Base-by-base conservation (phyloP, 2,888 invertebrate species). In the Pseudococcus viburni region DNA sequence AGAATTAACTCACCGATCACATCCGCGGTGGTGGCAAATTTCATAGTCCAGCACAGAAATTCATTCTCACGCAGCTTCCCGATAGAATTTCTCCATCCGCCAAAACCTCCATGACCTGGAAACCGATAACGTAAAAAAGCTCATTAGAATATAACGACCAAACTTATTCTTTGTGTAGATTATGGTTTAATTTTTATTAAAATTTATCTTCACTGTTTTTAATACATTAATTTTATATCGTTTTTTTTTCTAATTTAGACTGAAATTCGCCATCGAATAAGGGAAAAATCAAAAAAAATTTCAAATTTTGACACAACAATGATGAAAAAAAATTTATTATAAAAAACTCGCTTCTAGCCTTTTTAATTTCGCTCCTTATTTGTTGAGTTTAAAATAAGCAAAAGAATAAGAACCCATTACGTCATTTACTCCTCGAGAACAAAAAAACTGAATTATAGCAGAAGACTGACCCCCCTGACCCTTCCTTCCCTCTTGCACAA, bases 81-180 rank as follows among this genome's bases (percentile, higher is more conserved):
- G 12, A 51, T 51, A 12, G 12, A 5, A 51, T 51, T 51, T 51
- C 15, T 51, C 11, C 64, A 64, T 64, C 8, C 64, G 12, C 15
- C 17, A 77, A 77, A 39, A 0, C 3, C 26, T 33, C 26, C 26
- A 33, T 39, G 7, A 26, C 33, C 33, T 77, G 77, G 77, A 77
- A 77, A 77, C 77, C 77, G 77, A 77, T 77, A 77, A 77, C 39
- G 77, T 77, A 77, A 77, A 77, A 64, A 77, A 77, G 77, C 77
- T 77, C 77, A 77, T 77, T 77, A 77, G 77, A 77, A 77, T 11
- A 77, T 11, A 77, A 77, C 77, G 77, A 77, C 77, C 77, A 77
- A 77, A 5, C 8, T 77, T 77, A 77, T 15, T 77, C 77, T 77
- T 51, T 51, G 39, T 77, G 39, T 17, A 77, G 12, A 15, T 39